phyloP scores from a whole-genome alignment of 2,797 vertebrate species.

The Sparus aurata region DNA sequence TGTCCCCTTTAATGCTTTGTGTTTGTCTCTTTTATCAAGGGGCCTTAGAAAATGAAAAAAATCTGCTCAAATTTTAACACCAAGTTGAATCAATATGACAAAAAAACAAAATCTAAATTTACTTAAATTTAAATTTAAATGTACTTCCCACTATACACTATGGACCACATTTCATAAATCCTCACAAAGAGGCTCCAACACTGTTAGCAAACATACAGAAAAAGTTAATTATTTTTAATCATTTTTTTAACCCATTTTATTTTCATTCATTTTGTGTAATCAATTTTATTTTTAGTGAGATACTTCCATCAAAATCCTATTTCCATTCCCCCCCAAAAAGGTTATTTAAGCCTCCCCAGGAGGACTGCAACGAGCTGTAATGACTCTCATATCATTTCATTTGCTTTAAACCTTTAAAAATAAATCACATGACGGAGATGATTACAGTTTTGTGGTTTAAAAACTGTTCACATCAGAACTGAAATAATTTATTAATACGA shows the following conservation, averaged over 20 bases:
- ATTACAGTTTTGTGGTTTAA: conserved; percentile 9
- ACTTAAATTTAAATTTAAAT: no score
- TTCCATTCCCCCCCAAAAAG: no score
- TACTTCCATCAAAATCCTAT: background rate
- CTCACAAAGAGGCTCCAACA: background rate
- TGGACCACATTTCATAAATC: background rate
- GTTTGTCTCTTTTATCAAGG: background rate
- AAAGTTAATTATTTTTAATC: background rate
- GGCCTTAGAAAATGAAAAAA: background rate
- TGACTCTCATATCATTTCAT: background rate
- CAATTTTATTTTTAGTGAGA: background rate
- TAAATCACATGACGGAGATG: conserved; percentile 1
- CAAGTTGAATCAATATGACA: background rate
- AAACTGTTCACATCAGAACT: background rate
- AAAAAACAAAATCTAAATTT: background rate
- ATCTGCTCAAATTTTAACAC: background rate
- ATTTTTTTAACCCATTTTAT: background rate
- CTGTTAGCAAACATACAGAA: background rate
- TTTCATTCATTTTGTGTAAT: background rate
- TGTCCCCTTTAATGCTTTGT: no score
- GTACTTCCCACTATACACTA: background rate
- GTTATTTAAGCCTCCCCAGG: background rate
- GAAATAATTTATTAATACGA: background rate
- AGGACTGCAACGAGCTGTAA: background rate
- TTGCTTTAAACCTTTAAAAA: background rate